Evolutionary conservation across 2,113 vertebrate species (phyloP).

Genomic region (Naja naja): DNA sequence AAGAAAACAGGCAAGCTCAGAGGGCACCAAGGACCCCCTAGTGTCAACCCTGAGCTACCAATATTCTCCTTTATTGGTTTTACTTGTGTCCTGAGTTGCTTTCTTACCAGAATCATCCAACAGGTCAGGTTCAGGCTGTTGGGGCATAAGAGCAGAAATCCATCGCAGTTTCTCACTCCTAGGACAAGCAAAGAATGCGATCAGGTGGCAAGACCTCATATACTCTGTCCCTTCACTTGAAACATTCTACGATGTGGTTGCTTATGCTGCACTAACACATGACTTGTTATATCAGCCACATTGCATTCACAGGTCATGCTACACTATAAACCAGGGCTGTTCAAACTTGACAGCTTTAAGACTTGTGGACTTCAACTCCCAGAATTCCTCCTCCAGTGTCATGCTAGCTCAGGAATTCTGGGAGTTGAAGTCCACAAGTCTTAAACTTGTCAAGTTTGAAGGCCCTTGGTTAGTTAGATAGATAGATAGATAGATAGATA

Average conservation of each 20-base stretch:
- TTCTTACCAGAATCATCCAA: constrained; percentile 70
- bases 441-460: too few species aligned
- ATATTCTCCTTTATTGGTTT: background rate
- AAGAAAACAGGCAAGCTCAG: background rate
- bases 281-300: background rate
- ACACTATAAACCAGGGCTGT: too few species aligned
- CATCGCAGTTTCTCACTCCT: constrained; percentile 95
- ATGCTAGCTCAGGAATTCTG: too few species aligned
- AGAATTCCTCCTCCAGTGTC: too few species aligned
- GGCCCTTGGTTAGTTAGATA: too few species aligned
- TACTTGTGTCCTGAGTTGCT: constrained; percentile 8
- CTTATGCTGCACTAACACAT: background rate
- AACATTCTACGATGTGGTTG: background rate
- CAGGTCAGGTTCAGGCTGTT: constrained; percentile 69
- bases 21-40: background rate
- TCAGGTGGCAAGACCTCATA: background rate
- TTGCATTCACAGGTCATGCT: background rate
- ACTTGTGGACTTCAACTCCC: too few species aligned
- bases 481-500: too few species aligned
- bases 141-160: constrained; percentile 88
- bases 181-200: constrained; percentile 36
- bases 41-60: background rate
- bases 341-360: too few species aligned
- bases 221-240: background rate
- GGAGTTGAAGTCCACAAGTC: too few species aligned